These are phyloP conservation scores for Dendrolimus punctatus DNA, from an alignment of 1,140 invertebrate genomes.

Conservation along the genomic window DNA sequence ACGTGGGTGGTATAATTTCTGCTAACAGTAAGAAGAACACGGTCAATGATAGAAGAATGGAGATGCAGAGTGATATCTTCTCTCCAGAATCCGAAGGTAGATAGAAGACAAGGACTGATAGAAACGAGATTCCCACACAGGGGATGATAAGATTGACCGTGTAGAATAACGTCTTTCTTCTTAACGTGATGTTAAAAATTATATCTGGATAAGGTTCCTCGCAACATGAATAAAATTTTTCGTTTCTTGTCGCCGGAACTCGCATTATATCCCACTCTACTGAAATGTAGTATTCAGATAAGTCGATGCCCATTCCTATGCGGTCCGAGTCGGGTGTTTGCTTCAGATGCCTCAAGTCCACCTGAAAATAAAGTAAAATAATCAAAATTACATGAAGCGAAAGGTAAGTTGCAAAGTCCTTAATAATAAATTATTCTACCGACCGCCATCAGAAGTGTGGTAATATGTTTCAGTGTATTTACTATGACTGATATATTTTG, in stretches of 20 bases:
- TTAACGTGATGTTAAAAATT: conserved; percentile 97
- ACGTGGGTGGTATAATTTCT: conserved; percentile 99
- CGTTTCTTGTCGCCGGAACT: conserved; percentile 89
- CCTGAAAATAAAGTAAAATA: conserved; percentile 71
- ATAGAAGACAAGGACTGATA: conserved; percentile 98
- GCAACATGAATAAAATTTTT: conserved; percentile 93
- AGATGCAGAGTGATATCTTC: conserved; percentile 98
- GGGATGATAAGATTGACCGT: conserved; percentile 97
- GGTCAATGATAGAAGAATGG: conserved; percentile 97
- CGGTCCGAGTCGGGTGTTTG: conserved; percentile 86
- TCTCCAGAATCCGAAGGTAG: conserved; percentile 98
- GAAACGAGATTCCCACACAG: conserved; percentile 96
- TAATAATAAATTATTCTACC: too few relatives aligned
- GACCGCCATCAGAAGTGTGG: too few relatives aligned
- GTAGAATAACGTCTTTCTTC: conserved; percentile 97
- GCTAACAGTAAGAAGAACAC: conserved; percentile 98
- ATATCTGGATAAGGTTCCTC: conserved; percentile 96
- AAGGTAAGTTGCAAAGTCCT: too few relatives aligned
- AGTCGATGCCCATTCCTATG: conserved; percentile 91
- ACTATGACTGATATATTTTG: too few relatives aligned
- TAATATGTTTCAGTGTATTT: too few relatives aligned
- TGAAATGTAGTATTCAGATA: conserved; percentile 95
- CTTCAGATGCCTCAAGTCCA: conserved; percentile 88
- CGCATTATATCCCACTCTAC: conserved; percentile 98
- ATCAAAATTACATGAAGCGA: conserved; percentile 1